These are phyloP conservation scores for Thunnus thynnus DNA, from an alignment of 2,113 vertebrate genomes.

Conservation along the genomic window DNA sequence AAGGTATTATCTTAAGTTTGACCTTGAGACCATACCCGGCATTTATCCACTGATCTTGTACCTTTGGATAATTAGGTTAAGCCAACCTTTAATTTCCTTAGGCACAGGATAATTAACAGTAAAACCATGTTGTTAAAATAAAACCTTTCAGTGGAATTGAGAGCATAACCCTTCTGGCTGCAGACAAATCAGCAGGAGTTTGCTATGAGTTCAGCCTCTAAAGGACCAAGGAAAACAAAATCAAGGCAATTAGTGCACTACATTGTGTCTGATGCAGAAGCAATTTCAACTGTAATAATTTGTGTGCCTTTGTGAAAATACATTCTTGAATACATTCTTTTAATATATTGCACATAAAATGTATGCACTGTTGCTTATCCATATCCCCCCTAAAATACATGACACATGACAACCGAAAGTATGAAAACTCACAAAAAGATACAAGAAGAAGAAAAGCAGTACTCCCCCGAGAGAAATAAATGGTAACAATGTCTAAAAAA, in stretches of 20 bases:
- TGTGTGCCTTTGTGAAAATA: background rate
- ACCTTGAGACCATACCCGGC: slow-evolving; percentile 49
- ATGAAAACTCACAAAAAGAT: background rate
- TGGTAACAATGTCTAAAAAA: background rate
- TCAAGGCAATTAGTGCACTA: slow-evolving; percentile 33
- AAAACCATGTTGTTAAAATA: slow-evolving; percentile 49
- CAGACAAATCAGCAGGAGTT: slow-evolving; percentile 46
- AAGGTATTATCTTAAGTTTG: slow-evolving; percentile 22
- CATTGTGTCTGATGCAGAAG: background rate
- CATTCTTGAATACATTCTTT: too few species aligned
- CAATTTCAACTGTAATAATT: slow-evolving; percentile 27
- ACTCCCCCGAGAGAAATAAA: background rate
- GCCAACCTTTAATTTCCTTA: slow-evolving; percentile 55
- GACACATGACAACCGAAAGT: background rate
- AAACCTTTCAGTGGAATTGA: slow-evolving; percentile 48
- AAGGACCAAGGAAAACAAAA: slow-evolving; percentile 38
- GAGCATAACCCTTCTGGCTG: slow-evolving; percentile 42
- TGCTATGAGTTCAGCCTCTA: slow-evolving; percentile 30
- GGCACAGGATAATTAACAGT: slow-evolving; percentile 53
- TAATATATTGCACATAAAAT: too few species aligned
- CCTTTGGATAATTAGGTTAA: slow-evolving; percentile 52
- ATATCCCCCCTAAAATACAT: too few species aligned
- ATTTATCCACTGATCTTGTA: slow-evolving; percentile 56
- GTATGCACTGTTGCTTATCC: too few species aligned
- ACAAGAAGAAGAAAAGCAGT: background rate